These are phyloP conservation scores for Drosophila micromelanica DNA, from an alignment of 1,140 invertebrate species.

Conservation along the genomic window DNA sequence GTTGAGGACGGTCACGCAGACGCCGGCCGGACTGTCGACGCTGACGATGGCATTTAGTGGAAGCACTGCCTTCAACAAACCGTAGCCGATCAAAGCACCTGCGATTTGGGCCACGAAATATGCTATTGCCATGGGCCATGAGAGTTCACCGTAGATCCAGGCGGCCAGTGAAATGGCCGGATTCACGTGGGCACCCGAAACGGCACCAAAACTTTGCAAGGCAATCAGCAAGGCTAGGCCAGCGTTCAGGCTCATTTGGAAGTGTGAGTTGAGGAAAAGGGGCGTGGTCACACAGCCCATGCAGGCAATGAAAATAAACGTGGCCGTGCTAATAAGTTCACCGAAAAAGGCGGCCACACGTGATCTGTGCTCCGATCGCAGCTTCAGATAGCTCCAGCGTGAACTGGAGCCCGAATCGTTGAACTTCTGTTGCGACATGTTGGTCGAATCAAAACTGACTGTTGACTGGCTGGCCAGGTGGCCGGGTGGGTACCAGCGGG, in stretches of 20 bases:
- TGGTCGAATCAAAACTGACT: slow-evolving; percentile 47
- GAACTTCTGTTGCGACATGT: slow-evolving; percentile 58
- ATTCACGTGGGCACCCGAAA: slow-evolving; percentile 95
- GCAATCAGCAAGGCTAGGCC: slow-evolving; percentile 75
- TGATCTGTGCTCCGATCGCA: slow-evolving; percentile 15
- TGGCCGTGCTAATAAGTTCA: slow-evolving; percentile 90
- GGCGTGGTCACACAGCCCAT: slow-evolving; percentile 86
- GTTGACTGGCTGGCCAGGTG: not conserved
- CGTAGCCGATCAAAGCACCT: slow-evolving; percentile 89
- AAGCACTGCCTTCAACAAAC: slow-evolving; percentile 88
- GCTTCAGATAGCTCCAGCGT: slow-evolving; percentile 28
- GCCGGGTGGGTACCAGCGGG: not conserved
- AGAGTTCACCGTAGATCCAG: slow-evolving; percentile 84
- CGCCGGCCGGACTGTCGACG: slow-evolving; percentile 70
- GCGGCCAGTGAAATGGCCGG: slow-evolving; percentile 93
- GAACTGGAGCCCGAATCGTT: too few species aligned
- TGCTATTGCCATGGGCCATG: slow-evolving; percentile 87
- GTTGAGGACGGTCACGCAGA: slow-evolving; percentile 87
- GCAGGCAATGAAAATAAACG: slow-evolving; percentile 91
- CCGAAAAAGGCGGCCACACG: slow-evolving; percentile 80
- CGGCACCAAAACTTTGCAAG: slow-evolving; percentile 90
- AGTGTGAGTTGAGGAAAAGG: slow-evolving; percentile 50
- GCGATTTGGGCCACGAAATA: slow-evolving; percentile 90
- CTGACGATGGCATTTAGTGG: slow-evolving; percentile 83
- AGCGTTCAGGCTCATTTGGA: slow-evolving; percentile 68